phyloP scores from a whole-genome alignment of 92 coral and sea anemone genomes.

The Zoanthus sociatus region DNA sequence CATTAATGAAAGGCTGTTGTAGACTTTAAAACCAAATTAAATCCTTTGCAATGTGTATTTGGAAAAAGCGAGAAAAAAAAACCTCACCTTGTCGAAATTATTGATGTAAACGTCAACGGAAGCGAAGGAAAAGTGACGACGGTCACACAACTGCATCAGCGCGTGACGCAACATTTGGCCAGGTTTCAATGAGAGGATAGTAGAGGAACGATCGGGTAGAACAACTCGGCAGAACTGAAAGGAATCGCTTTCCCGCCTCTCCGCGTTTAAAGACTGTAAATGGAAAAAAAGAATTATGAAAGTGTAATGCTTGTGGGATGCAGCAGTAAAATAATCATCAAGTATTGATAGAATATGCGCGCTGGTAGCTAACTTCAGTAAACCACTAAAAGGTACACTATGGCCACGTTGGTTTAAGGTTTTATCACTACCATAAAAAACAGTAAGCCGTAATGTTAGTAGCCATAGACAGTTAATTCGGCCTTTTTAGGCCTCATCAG shows the following conservation, averaged over 20 bases:
- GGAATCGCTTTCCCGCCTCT: conserved; percentile 79
- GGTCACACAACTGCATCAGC: conserved; percentile 84
- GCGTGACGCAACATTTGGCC: conserved; percentile 91
- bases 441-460: too few relatives aligned
- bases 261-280: conserved; percentile 73
- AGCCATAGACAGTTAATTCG: too few relatives aligned
- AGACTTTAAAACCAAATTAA: not conserved
- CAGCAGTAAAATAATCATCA: too few relatives aligned
- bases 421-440: too few relatives aligned
- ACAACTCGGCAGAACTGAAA: conserved; percentile 92
- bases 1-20: not conserved
- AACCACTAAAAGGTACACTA: too few relatives aligned
- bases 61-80: not conserved
- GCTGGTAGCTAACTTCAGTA: too few relatives aligned
- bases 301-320: too few relatives aligned
- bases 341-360: too few relatives aligned
- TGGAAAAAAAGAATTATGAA: not conserved
- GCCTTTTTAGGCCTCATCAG: too few relatives aligned
- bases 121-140: conserved; percentile 84
- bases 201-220: conserved; percentile 89
- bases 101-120: conserved; percentile 84
- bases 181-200: conserved; percentile 82
- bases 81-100: conserved; percentile 73
- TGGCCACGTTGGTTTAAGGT: too few relatives aligned
- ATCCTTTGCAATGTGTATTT: not conserved